Evolutionary conservation across 1,140 invertebrate genomes (phyloP).

Genomic region (Drosophila lacteicornis): DNA sequence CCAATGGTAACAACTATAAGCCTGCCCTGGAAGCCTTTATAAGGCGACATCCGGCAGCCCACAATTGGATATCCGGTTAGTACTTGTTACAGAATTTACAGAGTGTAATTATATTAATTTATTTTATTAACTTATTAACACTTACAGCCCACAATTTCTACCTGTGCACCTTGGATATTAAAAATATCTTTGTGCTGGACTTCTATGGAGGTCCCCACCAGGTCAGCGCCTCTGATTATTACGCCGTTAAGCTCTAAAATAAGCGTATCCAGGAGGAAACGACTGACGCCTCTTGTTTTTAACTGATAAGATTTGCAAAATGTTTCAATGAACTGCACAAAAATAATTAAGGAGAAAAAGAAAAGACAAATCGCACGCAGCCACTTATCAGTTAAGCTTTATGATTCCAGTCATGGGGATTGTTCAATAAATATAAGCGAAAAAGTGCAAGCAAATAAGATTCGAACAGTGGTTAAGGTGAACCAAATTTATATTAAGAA

Average conservation of each 20-base stretch:
- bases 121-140: not conserved
- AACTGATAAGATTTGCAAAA: slow-evolving; percentile 7
- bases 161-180: slow-evolving; percentile 90
- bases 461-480: not conserved
- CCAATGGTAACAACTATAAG: slow-evolving; percentile 86
- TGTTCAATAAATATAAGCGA: slow-evolving; percentile 3
- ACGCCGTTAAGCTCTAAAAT: slow-evolving; percentile 49
- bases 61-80: slow-evolving; percentile 87
- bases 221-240: slow-evolving; percentile 88
- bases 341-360: not conserved
- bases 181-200: slow-evolving; percentile 90
- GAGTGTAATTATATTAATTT: not conserved
- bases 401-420: slow-evolving; percentile 16
- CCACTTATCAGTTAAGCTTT: slow-evolving; percentile 38
- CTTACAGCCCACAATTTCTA: slow-evolving; percentile 90
- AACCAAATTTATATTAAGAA: not conserved
- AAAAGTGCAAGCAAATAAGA: not conserved
- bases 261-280: not conserved
- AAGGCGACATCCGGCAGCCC: slow-evolving; percentile 89
- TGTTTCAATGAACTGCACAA: slow-evolving; percentile 10
- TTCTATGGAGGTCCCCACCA: slow-evolving; percentile 91
- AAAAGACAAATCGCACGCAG: not conserved
- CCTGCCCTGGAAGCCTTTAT: slow-evolving; percentile 88
- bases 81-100: slow-evolving; percentile 51
- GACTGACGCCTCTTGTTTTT: slow-evolving; percentile 12